Evolutionary conservation across 1,140 invertebrate species (phyloP), one percentile per base, ranked within the genome.

Genomic region (Scaptomyza graminum): DNA sequence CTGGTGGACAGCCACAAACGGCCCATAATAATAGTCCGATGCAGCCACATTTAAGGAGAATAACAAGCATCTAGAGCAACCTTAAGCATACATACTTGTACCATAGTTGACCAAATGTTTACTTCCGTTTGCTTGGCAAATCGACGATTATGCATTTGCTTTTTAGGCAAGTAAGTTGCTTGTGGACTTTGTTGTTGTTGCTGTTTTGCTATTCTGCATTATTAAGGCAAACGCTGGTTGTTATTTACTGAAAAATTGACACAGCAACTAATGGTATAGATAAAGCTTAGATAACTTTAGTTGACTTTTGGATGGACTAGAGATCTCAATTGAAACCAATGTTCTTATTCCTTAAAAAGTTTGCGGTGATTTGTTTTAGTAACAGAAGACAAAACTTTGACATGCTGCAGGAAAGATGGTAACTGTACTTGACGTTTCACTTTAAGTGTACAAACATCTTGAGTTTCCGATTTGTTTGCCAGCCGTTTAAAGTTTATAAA

Each of bases 361-460:
- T 52, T 61, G 28, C 13, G 15, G 62, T 41, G 47, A 55, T 37
- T 64, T 49, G 13, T 60, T 59, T 22, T 44, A 60, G 50, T 44
- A 43, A 37, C 1, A 6, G 5, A 61, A 61, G 34, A 11, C 15
- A 34, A 51, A 13, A 3, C 18, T 25, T 7, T 13, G 15, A 57
- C 46, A 51, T 15, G 15, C 25, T n/a, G 43, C 49, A 28, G 39
- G 18, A 34, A 31, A 57, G 6, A 52, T 15, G 34, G 15, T 0
- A 46, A 31, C 62, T 76, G 80, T 60, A 63, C 54, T 74, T 80
- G 68, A 74, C 57, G 49, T 80, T 76, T 56, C 43, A 49, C 57
- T 74, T 28, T 6, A 3, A 28, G 5, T 28, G 28, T 76, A 63
- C 59, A 76, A 85, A 70, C 76, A 61, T 74, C 63, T 61, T 73